These are phyloP conservation scores for Agrochola circellaris DNA, from an alignment of 2,888 invertebrate genomes.

Conservation along the genomic window DNA sequence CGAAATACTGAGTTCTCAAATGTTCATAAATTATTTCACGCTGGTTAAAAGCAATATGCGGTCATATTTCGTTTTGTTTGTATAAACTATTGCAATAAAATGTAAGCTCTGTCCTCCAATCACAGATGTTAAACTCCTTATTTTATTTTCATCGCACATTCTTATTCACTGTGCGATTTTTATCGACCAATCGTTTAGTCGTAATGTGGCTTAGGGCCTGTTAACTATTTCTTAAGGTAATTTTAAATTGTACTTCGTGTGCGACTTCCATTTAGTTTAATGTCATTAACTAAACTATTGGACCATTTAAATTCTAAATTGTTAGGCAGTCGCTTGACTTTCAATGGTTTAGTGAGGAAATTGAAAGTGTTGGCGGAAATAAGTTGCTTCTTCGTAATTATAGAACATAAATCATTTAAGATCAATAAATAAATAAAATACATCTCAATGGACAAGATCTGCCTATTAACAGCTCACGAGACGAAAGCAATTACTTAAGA, in stretches of 20 bases:
- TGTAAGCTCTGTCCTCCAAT: conserved; percentile 22
- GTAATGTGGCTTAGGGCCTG: conserved; percentile 24
- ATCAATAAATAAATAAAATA: no score
- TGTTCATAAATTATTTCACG: conserved; percentile 49
- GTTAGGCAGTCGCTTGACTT: background rate
- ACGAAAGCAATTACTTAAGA: conserved; percentile 7
- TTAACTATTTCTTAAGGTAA: conserved; percentile 39
- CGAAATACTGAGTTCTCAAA: conserved; percentile 10
- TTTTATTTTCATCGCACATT: conserved; percentile 33
- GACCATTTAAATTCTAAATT: conserved; percentile 34
- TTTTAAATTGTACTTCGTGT: conserved; percentile 37
- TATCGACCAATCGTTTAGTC: conserved; percentile 41
- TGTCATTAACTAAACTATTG: conserved; percentile 8
- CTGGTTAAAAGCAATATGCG: conserved; percentile 34
- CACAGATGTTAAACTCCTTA: conserved; percentile 12
- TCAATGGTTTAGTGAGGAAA: conserved; percentile 4
- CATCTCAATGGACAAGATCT: background rate
- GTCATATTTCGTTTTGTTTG: conserved; percentile 35
- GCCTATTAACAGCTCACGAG: background rate
- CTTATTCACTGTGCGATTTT: conserved; percentile 40
- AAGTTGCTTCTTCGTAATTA: background rate
- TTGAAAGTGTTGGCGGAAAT: background rate
- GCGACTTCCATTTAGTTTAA: conserved; percentile 29
- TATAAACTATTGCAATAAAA: conserved; percentile 36
- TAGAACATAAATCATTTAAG: background rate